Base-by-base conservation (phyloP, 1,140 invertebrate species). In the Cotesia vestalis region DNA sequence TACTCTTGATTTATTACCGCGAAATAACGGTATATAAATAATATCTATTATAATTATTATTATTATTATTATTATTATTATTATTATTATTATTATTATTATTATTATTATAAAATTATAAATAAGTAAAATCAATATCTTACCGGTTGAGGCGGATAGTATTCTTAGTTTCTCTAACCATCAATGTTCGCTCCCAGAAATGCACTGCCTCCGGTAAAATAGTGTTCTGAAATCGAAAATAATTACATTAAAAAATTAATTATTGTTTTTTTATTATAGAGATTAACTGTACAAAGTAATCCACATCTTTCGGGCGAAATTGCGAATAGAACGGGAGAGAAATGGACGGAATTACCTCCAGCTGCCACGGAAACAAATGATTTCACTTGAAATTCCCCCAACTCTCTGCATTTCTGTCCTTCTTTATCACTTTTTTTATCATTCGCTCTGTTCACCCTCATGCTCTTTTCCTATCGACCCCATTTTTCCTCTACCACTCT, bases 151-250 rank as follows among this genome's bases (percentile, higher is more conserved):
- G 87, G 78, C 92, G 90, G 76, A 98, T 97, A 1, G 94, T 91
- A 76, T 90, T 92, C 77, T 91, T 91, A 55, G 94, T 94, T 86
- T 93, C 91, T 38, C 95, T 90, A 5, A 98, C 96, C 90, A 92
- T 94, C 38, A 98, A 87, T 0, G 96, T 95, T 83, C 92, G 89
- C 83, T 97, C 93, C 97, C 96, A 98, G 88, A 96, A 98, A 73
- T 92, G 90, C 2, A 98, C 94, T 53, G 96, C 96, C 85, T 96
- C 91, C 0, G 95, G 95, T 75, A 98, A 85, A 74, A 98, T 94
- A 52, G 94, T 95, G 78, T 95, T 93, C 95, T 97, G 87, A 66
- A 91, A 27, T 27, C 3, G 27, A 46, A 46, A 46, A 46, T 6
- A 46, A 46, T 9, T 46, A 46, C 0, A 46, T 60, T 55, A 4